Evolutionary conservation across 2,113 vertebrate genomes (phyloP).

Genomic region (Centropus unirufus): DNA sequence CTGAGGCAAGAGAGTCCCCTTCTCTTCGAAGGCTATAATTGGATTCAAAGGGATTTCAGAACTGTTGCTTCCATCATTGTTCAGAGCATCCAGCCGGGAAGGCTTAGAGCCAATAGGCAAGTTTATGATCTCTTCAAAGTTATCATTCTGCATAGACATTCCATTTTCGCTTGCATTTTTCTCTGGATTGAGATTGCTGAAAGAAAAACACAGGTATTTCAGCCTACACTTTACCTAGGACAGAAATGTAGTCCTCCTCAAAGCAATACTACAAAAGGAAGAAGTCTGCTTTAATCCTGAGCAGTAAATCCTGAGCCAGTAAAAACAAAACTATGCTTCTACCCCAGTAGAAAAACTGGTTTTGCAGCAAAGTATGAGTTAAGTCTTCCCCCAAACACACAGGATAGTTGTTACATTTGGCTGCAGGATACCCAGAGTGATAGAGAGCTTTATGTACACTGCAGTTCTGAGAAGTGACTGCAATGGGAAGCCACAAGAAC

Average conservation of each 20-base stretch:
- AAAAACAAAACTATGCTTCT: not conserved
- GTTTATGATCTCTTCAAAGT: constrained; percentile 91
- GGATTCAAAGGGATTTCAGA: constrained; percentile 83
- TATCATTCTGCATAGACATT: constrained; percentile 76
- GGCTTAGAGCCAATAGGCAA: constrained; percentile 86
- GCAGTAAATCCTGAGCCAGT: not conserved
- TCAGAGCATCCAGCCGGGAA: constrained; percentile 80
- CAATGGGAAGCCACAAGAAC: not conserved
- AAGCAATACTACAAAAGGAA: not conserved
- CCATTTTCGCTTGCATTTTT: constrained; percentile 87
- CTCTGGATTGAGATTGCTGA: constrained; percentile 68
- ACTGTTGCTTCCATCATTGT: constrained; percentile 74
- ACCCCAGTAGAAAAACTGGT: not conserved
- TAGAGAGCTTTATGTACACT: rapidly evolving
- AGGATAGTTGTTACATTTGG: not conserved
- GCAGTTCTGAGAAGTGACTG: not conserved
- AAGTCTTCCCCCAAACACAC: not conserved
- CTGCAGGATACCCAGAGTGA: not conserved
- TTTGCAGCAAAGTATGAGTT: not conserved
- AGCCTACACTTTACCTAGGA: not conserved
- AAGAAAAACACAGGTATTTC: not conserved
- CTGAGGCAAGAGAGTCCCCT: constrained; percentile 85
- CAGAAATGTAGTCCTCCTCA: not conserved
- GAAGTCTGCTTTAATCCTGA: not conserved
- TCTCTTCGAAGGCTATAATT: constrained; percentile 90